phyloP scores from a whole-genome alignment of 2,113 vertebrate genomes.

The Colaptes auratus region DNA sequence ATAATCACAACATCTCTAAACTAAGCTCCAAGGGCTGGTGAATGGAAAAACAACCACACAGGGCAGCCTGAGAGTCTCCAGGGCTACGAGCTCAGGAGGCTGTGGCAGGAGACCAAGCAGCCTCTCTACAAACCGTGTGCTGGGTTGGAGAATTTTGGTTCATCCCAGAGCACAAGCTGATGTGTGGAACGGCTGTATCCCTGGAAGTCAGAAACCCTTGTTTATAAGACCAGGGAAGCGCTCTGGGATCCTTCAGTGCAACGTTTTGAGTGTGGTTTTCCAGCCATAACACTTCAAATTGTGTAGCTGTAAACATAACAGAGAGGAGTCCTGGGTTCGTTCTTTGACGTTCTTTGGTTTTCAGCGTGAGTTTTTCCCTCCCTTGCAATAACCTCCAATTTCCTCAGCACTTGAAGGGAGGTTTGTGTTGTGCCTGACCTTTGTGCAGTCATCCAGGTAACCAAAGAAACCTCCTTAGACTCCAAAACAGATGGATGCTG shows the following conservation, averaged over 20 bases:
- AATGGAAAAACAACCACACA: neutral
- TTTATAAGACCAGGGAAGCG: neutral
- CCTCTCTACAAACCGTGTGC: neutral
- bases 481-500: neutral
- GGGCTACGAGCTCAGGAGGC: neutral
- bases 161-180: neutral
- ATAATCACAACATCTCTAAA: fast-evolving
- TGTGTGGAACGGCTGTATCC: neutral
- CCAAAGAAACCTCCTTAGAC: neutral
- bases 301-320: neutral
- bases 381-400: neutral
- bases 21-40: neutral
- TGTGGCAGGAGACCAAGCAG: neutral
- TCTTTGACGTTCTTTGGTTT: neutral
- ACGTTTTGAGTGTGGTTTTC: neutral
- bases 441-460: neutral
- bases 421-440: neutral
- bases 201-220: neutral
- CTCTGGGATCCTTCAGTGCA: neutral
- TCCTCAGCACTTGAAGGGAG: neutral
- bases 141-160: fast-evolving
- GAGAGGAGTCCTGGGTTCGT: fast-evolving
- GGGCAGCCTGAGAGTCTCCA: neutral
- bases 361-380: neutral
- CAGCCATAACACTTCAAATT: neutral